phyloP scores from a whole-genome alignment of 1,140 invertebrate genomes.

The Penaeus indicus region DNA sequence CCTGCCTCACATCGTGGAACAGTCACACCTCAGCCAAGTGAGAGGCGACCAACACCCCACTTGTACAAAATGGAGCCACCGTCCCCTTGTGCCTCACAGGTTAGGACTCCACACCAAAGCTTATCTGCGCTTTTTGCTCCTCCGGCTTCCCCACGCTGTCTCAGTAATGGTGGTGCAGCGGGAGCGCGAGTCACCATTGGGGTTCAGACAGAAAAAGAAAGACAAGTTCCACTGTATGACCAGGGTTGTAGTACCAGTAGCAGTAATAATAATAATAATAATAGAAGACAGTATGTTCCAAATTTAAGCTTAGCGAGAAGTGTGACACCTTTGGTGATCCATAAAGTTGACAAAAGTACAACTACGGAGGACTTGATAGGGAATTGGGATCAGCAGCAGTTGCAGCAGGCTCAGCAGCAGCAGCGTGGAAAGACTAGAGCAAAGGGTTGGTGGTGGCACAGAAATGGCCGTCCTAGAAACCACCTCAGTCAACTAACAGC shows the following conservation, averaged over 20 bases:
- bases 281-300: constrained; percentile 53
- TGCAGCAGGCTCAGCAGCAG: constrained; percentile 37
- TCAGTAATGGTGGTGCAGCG: not conserved
- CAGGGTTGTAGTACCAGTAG: constrained; percentile 18
- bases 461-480: constrained; percentile 51
- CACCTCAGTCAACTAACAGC: constrained; percentile 42
- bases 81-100: constrained; percentile 51
- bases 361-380: constrained; percentile 53
- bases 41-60: constrained; percentile 50
- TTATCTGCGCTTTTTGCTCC: constrained; percentile 27
- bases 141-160: constrained; percentile 36
- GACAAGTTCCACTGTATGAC: not conserved
- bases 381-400: constrained; percentile 30
- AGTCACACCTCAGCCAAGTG: constrained; percentile 53
- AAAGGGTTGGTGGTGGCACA: constrained; percentile 60
- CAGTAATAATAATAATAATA: constrained; percentile 9
- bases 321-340: constrained; percentile 56
- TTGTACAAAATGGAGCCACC: constrained; percentile 61
- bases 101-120: constrained; percentile 47
- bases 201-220: constrained; percentile 53
- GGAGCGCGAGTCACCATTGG: constrained; percentile 40
- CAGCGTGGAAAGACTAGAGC: constrained; percentile 44
- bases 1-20: constrained; percentile 41
- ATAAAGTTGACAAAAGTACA: constrained; percentile 56
- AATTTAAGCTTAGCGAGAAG: constrained; percentile 55